Conservation (phyloP, 2,797 vertebrate species). For the Chaetodon trifasciatus region DNA sequence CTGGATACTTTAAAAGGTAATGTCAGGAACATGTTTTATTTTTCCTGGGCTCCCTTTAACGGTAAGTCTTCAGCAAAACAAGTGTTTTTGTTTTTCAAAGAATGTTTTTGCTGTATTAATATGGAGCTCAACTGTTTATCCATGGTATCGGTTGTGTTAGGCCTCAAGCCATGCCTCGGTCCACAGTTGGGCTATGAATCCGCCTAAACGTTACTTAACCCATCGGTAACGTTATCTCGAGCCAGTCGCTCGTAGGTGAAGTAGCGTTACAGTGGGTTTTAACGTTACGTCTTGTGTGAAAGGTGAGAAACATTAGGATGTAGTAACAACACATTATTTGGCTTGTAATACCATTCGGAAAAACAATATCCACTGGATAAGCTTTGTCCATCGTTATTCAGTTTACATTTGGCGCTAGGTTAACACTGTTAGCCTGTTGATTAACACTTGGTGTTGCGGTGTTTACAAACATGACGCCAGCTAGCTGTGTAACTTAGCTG, state of each 20-base stretch:
- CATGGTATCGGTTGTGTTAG: slow-evolving; percentile 42
- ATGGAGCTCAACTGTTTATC: not conserved
- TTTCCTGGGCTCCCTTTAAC: not conserved
- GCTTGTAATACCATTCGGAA: fast-evolving
- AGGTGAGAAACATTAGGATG: not conserved
- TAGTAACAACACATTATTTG: fast-evolving
- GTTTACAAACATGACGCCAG: not conserved
- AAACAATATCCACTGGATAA: not conserved
- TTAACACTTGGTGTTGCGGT: not conserved
- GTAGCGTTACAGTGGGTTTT: not conserved
- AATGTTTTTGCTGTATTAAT: not conserved
- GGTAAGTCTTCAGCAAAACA: not conserved
- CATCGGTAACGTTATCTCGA: not conserved
- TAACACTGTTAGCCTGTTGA: slow-evolving; percentile 45
- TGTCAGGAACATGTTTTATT: fast-evolving
- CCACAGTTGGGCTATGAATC: slow-evolving; percentile 53
- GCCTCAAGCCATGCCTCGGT: slow-evolving; percentile 81
- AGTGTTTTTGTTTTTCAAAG: not conserved
- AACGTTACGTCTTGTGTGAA: not conserved
- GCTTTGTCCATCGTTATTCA: not conserved
- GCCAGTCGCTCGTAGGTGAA: not conserved
- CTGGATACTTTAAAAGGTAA: slow-evolving; percentile 46
- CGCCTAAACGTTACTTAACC: slow-evolving; percentile 1
- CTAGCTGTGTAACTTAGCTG: not conserved
- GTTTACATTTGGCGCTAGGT: not conserved